These are phyloP conservation scores for Margarornis squamiger DNA, from an alignment of 2,797 vertebrate species.

Conservation along the genomic window DNA sequence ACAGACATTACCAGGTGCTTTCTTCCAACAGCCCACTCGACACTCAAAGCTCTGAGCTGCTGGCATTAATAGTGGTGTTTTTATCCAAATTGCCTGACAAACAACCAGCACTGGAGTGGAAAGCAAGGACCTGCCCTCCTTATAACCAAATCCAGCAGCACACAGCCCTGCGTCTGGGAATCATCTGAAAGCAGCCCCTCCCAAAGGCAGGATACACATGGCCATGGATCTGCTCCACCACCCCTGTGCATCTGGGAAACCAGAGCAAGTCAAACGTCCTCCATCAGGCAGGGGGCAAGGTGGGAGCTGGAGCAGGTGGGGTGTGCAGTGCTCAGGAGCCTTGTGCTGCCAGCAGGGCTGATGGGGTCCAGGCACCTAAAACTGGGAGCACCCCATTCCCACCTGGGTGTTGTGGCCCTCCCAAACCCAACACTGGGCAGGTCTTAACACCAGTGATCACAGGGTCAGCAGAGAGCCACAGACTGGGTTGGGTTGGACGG, in stretches of 20 bases:
- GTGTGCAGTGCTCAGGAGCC: not conserved
- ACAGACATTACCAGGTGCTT: not conserved
- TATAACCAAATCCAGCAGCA: not conserved
- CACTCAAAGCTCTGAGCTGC: not conserved
- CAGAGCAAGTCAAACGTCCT: not conserved
- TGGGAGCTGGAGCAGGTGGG: not conserved
- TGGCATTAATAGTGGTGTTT: not conserved
- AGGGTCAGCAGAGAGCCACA: not conserved
- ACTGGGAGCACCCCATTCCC: rapidly evolving
- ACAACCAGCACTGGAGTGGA: not conserved
- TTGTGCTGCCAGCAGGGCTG: not conserved
- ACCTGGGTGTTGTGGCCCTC: not conserved
- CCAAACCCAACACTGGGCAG: not conserved
- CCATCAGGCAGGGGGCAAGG: not conserved
- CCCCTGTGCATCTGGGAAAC: no score
- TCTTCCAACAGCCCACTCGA: not conserved
- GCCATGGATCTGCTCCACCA: not conserved
- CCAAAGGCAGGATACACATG: not conserved
- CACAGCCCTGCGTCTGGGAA: not conserved
- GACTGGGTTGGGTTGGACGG: not conserved
- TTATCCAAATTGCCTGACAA: not conserved
- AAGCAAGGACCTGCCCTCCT: not conserved
- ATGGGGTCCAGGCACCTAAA: not conserved
- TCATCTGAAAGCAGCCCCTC: not conserved
- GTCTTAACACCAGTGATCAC: rapidly evolving